phyloP scores from a whole-genome alignment of 2,113 vertebrate species.

The Hiodon alosoides region DNA sequence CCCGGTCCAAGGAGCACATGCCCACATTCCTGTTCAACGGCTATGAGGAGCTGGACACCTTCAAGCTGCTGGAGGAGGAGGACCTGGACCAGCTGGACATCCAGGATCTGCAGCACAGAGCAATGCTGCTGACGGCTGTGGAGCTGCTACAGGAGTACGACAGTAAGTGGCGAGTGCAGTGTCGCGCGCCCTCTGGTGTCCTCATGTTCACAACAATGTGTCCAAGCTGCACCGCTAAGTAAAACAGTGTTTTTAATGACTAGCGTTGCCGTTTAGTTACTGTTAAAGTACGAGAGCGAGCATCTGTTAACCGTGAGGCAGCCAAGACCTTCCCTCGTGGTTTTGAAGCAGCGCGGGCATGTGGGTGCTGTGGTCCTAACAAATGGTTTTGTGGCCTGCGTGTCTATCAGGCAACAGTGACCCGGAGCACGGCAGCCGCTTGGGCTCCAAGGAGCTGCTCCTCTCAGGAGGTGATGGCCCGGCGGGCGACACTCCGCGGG shows the following conservation, averaged over 20 bases:
- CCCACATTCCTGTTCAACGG: constrained; percentile 95
- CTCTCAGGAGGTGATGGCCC: constrained; percentile 67
- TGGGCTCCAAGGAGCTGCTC: constrained; percentile 81
- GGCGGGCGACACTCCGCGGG: constrained; percentile 77
- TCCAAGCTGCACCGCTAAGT: no score
- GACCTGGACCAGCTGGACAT: constrained; percentile 94
- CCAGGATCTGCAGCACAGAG: constrained; percentile 81
- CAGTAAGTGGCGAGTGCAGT: constrained; percentile 59
- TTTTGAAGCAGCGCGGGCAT: no score
- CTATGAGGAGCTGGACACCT: constrained; percentile 94
- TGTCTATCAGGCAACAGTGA: constrained; percentile 82
- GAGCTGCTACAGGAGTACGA: constrained; percentile 93
- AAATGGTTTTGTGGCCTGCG: background rate
- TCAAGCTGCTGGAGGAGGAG: constrained; percentile 91
- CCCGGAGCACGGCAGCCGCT: constrained; percentile 57
- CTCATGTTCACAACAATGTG: background rate
- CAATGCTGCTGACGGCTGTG: constrained; percentile 86
- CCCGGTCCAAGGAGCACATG: constrained; percentile 78
- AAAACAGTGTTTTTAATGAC: no score
- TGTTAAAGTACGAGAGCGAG: no score
- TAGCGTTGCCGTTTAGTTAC: no score
- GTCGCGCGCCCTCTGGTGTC: no score
- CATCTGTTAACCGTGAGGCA: no score
- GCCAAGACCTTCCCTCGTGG: no score
- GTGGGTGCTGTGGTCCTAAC: no score